phyloP scores from a whole-genome alignment of 2,888 invertebrate species.

The Tethea ocularis region DNA sequence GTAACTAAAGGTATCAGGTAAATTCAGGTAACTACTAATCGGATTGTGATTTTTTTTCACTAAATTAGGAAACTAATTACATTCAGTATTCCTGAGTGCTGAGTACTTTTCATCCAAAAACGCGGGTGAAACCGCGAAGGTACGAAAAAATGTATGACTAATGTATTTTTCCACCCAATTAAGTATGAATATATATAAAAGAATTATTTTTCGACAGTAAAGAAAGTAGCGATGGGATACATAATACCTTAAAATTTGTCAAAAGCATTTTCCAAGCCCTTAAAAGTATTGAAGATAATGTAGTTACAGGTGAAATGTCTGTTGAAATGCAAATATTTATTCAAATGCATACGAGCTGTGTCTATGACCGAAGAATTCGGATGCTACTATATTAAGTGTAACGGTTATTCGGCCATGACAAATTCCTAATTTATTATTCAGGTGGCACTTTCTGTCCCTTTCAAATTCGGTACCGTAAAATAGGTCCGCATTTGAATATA shows the following conservation, averaged over 20 bases:
- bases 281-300: constrained; percentile 14
- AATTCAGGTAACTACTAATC: too few species aligned
- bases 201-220: not conserved
- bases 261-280: constrained; percentile 29
- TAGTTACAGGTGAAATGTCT: constrained; percentile 21
- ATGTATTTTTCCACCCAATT: too few species aligned
- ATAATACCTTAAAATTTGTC: constrained; percentile 13
- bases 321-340: constrained; percentile 43
- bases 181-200: not conserved
- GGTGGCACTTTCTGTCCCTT: constrained; percentile 41
- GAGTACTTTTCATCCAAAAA: too few species aligned
- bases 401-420: constrained; percentile 45
- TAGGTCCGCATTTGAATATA: not conserved
- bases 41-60: too few species aligned
- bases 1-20: too few species aligned
- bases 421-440: constrained; percentile 49
- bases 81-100: too few species aligned
- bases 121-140: too few species aligned
- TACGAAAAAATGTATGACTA: too few species aligned
- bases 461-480: constrained; percentile 14
- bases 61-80: too few species aligned
- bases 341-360: constrained; percentile 30
- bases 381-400: constrained; percentile 36
- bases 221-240: not conserved
- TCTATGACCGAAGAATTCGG: constrained; percentile 43